Percentiles rank a stretch among this genome's conserved stretches.
phyloP scores from a whole-genome alignment of 2,797 vertebrate genomes.

The Gadopsis marmoratus region DNA sequence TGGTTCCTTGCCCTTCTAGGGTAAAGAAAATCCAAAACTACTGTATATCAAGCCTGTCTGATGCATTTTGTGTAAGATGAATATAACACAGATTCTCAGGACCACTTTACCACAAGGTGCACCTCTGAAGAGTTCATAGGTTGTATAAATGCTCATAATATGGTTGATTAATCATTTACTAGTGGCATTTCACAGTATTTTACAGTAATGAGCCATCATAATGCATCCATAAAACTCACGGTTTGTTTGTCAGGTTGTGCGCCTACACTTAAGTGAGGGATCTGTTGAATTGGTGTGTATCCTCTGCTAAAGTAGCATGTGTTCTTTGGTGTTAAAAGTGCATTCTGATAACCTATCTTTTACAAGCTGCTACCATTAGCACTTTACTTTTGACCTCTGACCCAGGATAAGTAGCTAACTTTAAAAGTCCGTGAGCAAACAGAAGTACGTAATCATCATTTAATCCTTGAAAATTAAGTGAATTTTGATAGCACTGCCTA shows the following conservation, averaged over 20 bases:
- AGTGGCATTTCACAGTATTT: background rate
- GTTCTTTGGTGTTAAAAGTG: background rate
- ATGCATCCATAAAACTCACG: background rate
- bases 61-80: background rate
- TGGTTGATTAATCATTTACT: background rate
- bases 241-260: background rate
- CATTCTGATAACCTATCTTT: background rate
- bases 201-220: background rate
- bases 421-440: background rate
- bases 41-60: background rate
- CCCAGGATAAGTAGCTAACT: background rate
- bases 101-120: background rate
- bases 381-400: constrained; percentile 11
- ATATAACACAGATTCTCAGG: background rate
- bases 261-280: background rate
- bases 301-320: background rate
- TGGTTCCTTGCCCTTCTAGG: too few species aligned
- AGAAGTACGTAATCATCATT: background rate
- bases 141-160: background rate
- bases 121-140: background rate
- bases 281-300: background rate
- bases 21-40: too few species aligned
- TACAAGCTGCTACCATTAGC: background rate
- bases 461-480: background rate
- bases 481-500: background rate